Base-by-base conservation (phyloP, 2,888 invertebrate species). In the Tenthredo distinguenda region DNA sequence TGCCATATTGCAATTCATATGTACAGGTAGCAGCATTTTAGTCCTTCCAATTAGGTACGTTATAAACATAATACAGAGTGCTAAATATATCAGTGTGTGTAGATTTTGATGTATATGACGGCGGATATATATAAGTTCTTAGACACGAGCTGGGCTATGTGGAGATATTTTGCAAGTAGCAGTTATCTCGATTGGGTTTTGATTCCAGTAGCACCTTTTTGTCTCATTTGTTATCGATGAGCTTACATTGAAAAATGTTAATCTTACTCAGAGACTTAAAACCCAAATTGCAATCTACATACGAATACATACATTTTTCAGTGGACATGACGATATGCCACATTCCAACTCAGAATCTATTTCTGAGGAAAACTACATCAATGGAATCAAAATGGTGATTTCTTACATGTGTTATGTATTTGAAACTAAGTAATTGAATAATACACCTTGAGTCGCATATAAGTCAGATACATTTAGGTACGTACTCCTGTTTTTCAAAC, bases 371-470 rank as follows among this genome's bases (percentile, higher is more conserved):
- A 85, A 86, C 86, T 89, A 88, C 21, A 82, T 88, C 0, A 86
- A 87, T 40, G 88, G 88, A n/a, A 76, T 88, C 10, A 90, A 90
- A 86, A 47, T 90, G 34, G 58, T 86, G 15, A 88, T 89, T 85
- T 87, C 90, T 74, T 90, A 90, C 47, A 88, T 90, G 87, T 88
- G 88, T 86, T 86, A 88, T 68, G 74, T 90, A 76, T 85, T 89
- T 77, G 90, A 90, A 87, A 43, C 88, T 31, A 85, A 77, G 83
- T 77, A 26, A 72, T 77, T 7, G 5, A 77, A 10, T 43, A 74
- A 40, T 77, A 31, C 50, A 62, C 21, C n/a, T 58, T 1, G 58
- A n/a, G 12, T 15, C 9, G 21, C 18, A 15, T 21, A 34, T 2
- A 47, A 77, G n/a, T 77, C 12, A n/a, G 18, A 34, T 50, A 31